Conservation (phyloP, 2,113 vertebrate species). For the Callipepla californica region DNA sequence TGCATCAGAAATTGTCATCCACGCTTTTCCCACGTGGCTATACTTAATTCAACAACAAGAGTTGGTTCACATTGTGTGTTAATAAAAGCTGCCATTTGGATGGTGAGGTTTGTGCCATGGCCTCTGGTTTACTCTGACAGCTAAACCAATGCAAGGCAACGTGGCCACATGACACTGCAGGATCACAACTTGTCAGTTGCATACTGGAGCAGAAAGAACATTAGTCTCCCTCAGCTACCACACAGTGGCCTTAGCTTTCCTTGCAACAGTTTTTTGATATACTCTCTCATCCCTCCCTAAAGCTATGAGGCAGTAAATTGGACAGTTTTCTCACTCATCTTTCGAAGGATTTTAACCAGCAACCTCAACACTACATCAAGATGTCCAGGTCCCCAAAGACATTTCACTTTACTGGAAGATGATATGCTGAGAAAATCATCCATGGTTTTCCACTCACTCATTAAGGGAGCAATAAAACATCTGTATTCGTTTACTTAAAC, state of each 20-base stretch:
- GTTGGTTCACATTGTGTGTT: neutral
- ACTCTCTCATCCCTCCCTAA: neutral
- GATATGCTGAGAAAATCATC: neutral
- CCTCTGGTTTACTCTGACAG: neutral
- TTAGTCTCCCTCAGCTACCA: neutral
- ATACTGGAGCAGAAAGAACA: neutral
- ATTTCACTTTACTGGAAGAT: neutral
- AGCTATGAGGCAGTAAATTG: neutral
- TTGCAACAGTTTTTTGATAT: neutral
- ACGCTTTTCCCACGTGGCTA: neutral
- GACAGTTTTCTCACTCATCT: neutral
- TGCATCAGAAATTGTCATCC: neutral
- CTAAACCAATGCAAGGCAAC: neutral
- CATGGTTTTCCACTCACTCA: neutral
- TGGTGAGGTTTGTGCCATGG: neutral
- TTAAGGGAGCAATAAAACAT: conserved; percentile 41
- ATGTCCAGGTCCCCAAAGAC: neutral
- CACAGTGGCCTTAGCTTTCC: rapidly evolving
- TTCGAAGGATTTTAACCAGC: neutral
- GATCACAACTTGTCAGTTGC: neutral
- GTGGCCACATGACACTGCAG: neutral
- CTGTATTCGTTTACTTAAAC: conserved; percentile 34
- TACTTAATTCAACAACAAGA: neutral
- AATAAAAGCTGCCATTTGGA: neutral
- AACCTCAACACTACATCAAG: neutral